A percentile compares a stretch with the other conserved stretches of the same genome.
Evolutionary conservation across 2,113 vertebrate genomes (phyloP).

Genomic region (Synchiropus splendidus): DNA sequence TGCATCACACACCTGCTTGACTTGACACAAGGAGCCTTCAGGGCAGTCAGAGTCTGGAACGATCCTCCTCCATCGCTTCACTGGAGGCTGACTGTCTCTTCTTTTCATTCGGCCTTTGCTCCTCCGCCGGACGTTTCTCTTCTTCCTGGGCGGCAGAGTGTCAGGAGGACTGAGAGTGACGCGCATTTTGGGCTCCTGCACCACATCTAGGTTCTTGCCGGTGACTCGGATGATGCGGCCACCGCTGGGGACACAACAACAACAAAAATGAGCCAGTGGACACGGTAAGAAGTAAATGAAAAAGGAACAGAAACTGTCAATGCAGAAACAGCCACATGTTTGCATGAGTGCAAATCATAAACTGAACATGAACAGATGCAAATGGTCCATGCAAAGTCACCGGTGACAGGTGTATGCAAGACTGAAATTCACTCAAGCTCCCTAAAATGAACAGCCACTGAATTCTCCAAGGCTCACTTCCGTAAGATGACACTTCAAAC

Average conservation of each 20-base stretch:
- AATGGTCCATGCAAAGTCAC: no score
- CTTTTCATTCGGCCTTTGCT: constrained; percentile 4
- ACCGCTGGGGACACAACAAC: constrained; percentile 61
- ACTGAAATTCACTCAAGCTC: no score
- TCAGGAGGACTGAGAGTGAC: constrained; percentile 73
- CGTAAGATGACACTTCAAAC: no score
- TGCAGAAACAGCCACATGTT: no score
- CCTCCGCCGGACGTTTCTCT: constrained; percentile 17
- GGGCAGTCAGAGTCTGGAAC: constrained; percentile 71
- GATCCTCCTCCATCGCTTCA: constrained; percentile 67
- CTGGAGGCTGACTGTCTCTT: constrained; percentile 14
- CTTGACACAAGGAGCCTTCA: constrained; percentile 62
- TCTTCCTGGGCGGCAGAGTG: constrained; percentile 42
- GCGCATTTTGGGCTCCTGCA: constrained; percentile 81
- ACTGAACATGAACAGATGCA: no score
- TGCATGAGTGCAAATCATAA: no score
- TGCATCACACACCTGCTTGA: constrained; percentile 58
- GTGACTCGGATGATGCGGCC: constrained; percentile 79
- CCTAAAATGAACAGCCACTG: no score
- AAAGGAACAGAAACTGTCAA: no score
- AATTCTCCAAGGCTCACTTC: no score
- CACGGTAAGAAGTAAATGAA: no score
- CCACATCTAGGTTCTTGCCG: constrained; percentile 88
- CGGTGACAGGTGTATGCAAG: neutral
- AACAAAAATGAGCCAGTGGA: neutral